Conservation (phyloP, 2,113 vertebrate genomes). For the Merops nubicus region DNA sequence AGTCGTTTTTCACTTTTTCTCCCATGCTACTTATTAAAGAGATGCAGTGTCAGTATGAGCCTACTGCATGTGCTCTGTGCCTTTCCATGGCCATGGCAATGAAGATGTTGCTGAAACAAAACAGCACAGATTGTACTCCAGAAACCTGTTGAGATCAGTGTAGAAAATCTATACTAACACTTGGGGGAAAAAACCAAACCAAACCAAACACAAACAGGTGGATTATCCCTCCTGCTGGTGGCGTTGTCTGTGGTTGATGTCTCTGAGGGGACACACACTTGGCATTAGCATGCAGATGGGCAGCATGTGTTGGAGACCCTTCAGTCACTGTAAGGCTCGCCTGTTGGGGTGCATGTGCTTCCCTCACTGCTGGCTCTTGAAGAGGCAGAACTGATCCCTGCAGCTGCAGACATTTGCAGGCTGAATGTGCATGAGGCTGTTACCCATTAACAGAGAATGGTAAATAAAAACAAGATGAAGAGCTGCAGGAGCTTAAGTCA, state of each 20-base stretch:
- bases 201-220: background rate
- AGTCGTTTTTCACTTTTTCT: background rate
- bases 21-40: background rate
- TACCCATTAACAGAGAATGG: background rate
- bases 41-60: background rate
- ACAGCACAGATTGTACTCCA: background rate
- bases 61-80: background rate
- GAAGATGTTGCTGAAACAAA: background rate
- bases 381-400: background rate
- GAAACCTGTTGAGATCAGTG: background rate
- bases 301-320: background rate
- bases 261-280: background rate
- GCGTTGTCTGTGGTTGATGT: background rate
- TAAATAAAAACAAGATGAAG: background rate
- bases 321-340: too few relatives aligned
- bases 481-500: background rate
- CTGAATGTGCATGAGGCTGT: background rate
- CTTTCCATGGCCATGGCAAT: background rate
- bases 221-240: background rate
- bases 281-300: background rate
- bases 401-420: background rate
- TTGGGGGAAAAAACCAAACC: background rate
- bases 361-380: background rate
- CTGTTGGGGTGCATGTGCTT: background rate
- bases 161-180: background rate